Evolutionary conservation across 1,140 invertebrate species (phyloP).

Genomic region (Drosophila ohnishii): DNA sequence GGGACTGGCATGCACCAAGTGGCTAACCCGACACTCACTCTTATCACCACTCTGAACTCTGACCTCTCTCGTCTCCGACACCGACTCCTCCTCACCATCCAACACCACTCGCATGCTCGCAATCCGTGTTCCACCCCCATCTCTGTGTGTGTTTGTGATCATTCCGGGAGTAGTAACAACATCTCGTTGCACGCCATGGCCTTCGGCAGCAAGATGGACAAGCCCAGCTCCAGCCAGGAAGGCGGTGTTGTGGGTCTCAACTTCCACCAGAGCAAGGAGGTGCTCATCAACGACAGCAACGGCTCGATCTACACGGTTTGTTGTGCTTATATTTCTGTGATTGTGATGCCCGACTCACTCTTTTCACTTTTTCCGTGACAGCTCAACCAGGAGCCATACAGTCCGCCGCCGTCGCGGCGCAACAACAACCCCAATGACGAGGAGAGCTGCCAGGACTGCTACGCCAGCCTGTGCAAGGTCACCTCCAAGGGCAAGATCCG

Average conservation of each 20-base stretch:
- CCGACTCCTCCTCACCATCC: conserved; percentile 29
- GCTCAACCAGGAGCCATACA: conserved; percentile 81
- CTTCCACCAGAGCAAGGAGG: conserved; percentile 95
- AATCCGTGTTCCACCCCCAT: conserved; percentile 66
- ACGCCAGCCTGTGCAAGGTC: conserved; percentile 68
- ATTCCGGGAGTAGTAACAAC: conserved; percentile 86
- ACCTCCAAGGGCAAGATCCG: conserved; percentile 88
- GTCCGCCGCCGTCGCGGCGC: conserved; percentile 69
- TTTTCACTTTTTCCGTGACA: conserved; percentile 6
- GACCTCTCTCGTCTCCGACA: conserved; percentile 21
- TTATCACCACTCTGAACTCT: conserved; percentile 39
- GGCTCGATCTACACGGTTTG: conserved; percentile 85
- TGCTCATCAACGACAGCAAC: conserved; percentile 90
- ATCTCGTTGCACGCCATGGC: conserved; percentile 91
- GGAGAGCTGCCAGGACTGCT: conserved; percentile 81
- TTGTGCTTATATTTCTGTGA: conserved; percentile 6
- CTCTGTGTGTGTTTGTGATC: conserved; percentile 42
- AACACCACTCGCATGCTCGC: conserved; percentile 73
- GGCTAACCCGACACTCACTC: conserved; percentile 43
- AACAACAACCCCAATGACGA: conserved; percentile 77
- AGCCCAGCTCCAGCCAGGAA: conserved; percentile 92
- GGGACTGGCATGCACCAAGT: conserved; percentile 49
- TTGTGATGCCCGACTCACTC: not conserved
- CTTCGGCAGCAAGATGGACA: conserved; percentile 90
- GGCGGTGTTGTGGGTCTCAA: conserved; percentile 93